A percentile compares a stretch with the other conserved stretches of the same genome.
phyloP scores from a whole-genome alignment of 2,888 invertebrate genomes.

The Drosophila nigritarsus region DNA sequence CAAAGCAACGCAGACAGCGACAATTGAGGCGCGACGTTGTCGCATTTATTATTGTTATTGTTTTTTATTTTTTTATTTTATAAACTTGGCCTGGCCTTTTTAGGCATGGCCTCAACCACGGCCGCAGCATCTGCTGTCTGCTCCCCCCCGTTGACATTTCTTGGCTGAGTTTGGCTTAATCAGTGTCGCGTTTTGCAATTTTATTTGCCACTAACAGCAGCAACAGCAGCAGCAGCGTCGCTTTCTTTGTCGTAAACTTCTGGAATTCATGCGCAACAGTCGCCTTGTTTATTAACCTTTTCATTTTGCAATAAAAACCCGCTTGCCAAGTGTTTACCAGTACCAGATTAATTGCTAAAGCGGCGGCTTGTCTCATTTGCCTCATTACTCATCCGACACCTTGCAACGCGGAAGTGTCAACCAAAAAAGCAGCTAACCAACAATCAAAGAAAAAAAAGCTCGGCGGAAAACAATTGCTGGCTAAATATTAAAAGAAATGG shows the following conservation, averaged over 20 bases:
- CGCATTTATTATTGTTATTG: constrained; percentile 68
- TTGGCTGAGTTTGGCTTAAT: constrained; percentile 55
- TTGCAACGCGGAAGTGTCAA: constrained; percentile 68
- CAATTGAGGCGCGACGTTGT: constrained; percentile 61
- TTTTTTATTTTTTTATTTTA: constrained; percentile 45
- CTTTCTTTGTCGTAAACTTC: constrained; percentile 75
- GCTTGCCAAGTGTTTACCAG: constrained; percentile 53
- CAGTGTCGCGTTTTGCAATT: constrained; percentile 64
- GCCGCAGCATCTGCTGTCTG: constrained; percentile 37
- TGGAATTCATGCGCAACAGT: constrained; percentile 63
- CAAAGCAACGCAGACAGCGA: constrained; percentile 57
- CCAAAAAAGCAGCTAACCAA: constrained; percentile 29
- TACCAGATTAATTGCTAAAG: constrained; percentile 70
- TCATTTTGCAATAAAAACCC: constrained; percentile 66
- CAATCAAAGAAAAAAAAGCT: constrained; percentile 26
- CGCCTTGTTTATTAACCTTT: constrained; percentile 77
- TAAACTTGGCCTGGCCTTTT: constrained; percentile 74
- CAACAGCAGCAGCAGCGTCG: constrained; percentile 33
- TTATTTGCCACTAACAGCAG: constrained; percentile 61
- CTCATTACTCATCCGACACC: constrained; percentile 65
- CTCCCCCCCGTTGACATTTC: constrained; percentile 19
- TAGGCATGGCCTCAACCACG: constrained; percentile 64
- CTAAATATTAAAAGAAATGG: neutral
- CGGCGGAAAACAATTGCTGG: neutral
- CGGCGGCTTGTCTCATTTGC: constrained; percentile 39